Evolutionary conservation across 2,888 invertebrate species (phyloP).

Genomic region (Lasioglossum oenotherae): DNA sequence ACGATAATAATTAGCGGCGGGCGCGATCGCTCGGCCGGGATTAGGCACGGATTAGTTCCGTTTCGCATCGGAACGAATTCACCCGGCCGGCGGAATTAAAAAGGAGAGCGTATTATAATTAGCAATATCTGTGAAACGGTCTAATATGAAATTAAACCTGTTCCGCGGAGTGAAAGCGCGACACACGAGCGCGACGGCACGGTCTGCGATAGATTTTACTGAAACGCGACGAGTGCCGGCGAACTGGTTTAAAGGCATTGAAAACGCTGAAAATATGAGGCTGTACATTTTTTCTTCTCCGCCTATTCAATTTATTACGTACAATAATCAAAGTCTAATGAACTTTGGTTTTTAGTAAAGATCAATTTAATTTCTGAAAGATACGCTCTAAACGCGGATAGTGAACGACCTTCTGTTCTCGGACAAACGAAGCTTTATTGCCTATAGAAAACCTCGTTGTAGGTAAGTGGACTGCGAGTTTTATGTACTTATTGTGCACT

Average conservation of each 20-base stretch:
- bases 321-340: not conserved
- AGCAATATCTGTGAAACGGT: slow-evolving; percentile 55
- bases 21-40: not conserved
- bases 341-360: not conserved
- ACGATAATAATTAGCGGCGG: slow-evolving; percentile 19
- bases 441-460: not conserved
- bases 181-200: slow-evolving; percentile 18
- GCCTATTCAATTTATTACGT: not conserved
- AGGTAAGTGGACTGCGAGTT: not conserved
- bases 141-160: slow-evolving; percentile 55
- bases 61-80: slow-evolving; percentile 9
- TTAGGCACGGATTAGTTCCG: not conserved
- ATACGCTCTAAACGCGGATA: not conserved
- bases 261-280: not conserved
- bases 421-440: not conserved
- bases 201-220: slow-evolving; percentile 21
- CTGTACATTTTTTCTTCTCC: not conserved
- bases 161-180: slow-evolving; percentile 59
- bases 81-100: not conserved
- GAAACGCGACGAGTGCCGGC: not conserved
- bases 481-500: not conserved
- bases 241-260: not conserved
- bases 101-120: slow-evolving; percentile 41
- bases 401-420: not conserved
- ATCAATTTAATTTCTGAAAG: not conserved